Evolutionary conservation across 2,888 invertebrate species (phyloP).

Genomic region (Digitonthophagus gazella): DNA sequence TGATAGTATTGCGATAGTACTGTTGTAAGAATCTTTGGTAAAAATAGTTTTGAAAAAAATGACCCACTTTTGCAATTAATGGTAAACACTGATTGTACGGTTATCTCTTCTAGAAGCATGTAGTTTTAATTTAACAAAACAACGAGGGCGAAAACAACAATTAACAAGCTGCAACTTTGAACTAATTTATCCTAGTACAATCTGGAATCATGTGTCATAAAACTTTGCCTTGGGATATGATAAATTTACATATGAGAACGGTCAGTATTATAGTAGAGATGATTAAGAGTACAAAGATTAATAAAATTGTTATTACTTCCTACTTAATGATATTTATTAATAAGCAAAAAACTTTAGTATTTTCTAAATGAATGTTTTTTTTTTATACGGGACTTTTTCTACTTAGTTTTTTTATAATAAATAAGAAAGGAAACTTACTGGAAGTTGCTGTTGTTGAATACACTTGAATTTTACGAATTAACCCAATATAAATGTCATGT

Average conservation of each 20-base stretch:
- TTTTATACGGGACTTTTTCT: too few species aligned
- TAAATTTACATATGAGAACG: too few species aligned
- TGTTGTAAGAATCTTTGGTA: too few species aligned
- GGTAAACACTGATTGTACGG: not conserved
- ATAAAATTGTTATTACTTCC: not conserved
- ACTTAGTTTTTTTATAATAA: not conserved
- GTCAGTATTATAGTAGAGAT: too few species aligned
- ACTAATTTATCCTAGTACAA: not conserved
- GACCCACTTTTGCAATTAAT: not conserved
- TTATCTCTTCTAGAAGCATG: not conserved
- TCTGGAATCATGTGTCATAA: not conserved
- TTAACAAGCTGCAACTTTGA: not conserved
- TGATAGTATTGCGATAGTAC: not conserved
- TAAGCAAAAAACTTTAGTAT: too few species aligned
- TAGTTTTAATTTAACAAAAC: not conserved
- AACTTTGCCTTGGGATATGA: not conserved
- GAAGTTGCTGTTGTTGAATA: slow-evolving; percentile 2
- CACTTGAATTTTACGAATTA: slow-evolving; percentile 19
- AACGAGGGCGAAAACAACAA: not conserved
- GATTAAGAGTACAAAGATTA: too few species aligned
- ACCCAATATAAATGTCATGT: slow-evolving; percentile 12
- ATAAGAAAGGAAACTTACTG: slow-evolving; percentile 20
- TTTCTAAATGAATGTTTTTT: too few species aligned
- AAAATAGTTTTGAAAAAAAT: too few species aligned
- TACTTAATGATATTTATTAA: too few species aligned